These are phyloP conservation scores for Drosophila pseudotakahashii DNA, from an alignment of 2,888 invertebrate species.

Conservation along the genomic window DNA sequence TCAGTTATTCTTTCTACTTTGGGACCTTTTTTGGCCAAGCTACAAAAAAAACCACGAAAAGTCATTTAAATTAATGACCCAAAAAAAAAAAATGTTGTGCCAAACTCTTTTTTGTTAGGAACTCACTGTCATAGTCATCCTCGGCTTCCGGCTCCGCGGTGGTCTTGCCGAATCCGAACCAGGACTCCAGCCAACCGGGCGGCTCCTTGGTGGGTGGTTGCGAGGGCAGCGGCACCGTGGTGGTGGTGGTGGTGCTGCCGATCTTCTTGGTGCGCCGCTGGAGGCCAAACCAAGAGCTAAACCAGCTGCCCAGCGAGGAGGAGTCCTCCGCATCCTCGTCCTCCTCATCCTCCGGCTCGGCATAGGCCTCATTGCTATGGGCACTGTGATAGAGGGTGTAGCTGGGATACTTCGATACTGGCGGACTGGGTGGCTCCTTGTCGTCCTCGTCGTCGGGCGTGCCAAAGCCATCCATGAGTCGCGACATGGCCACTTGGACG, in stretches of 20 bases:
- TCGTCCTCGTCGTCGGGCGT: slow-evolving; percentile 41
- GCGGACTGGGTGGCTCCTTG: slow-evolving; percentile 3
- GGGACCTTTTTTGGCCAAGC: too few relatives aligned
- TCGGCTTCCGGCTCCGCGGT: slow-evolving; percentile 54
- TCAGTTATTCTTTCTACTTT: too few relatives aligned
- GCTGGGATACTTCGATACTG: slow-evolving; percentile 69
- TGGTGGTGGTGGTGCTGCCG: slow-evolving; percentile 51
- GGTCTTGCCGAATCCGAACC: slow-evolving; percentile 76
- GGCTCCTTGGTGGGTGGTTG: slow-evolving; percentile 56
- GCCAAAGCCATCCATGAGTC: slow-evolving; percentile 72
- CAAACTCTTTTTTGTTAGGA: too few relatives aligned
- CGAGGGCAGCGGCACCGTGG: slow-evolving; percentile 54
- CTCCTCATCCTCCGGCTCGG: slow-evolving; percentile 46
- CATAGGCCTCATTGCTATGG: slow-evolving; percentile 54
- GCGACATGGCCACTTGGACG: slow-evolving; percentile 77
- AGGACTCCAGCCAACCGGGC: slow-evolving; percentile 81
- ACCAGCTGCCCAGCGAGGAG: slow-evolving; percentile 71
- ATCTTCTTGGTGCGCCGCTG: slow-evolving; percentile 72
- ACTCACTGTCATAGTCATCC: slow-evolving; percentile 69
- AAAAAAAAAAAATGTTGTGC: too few relatives aligned
- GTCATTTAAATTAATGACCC: too few relatives aligned
- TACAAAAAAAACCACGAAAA: too few relatives aligned
- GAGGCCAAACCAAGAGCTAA: slow-evolving; percentile 80
- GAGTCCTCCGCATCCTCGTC: slow-evolving; percentile 52
- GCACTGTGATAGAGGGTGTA: slow-evolving; percentile 80